phyloP scores from a whole-genome alignment of 2,888 invertebrate genomes.

The Teinopalpus imperialis region DNA sequence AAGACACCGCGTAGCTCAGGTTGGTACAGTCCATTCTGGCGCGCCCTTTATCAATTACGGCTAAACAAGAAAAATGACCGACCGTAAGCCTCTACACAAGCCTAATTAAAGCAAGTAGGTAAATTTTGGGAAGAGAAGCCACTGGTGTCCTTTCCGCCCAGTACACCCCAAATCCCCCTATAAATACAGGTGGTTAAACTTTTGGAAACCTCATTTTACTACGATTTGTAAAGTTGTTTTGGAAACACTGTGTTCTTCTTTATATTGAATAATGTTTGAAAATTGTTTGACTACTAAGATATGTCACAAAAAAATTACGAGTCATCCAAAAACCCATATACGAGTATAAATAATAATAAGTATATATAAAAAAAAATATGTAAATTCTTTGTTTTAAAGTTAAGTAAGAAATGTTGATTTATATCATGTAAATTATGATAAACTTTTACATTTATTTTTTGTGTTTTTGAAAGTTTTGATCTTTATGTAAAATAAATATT shows the following conservation, averaged over 20 bases:
- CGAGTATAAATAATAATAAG: no score
- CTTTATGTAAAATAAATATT: no score
- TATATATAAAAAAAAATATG: no score
- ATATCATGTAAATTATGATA: no score
- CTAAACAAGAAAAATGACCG: constrained; percentile 79
- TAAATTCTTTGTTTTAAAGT: no score
- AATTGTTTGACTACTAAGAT: not conserved
- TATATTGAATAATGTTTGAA: no score
- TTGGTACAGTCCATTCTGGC: constrained; percentile 49
- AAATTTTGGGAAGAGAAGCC: constrained; percentile 58
- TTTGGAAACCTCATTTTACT: constrained; percentile 58
- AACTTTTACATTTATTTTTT: no score
- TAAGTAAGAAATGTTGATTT: no score
- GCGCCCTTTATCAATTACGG: constrained; percentile 76
- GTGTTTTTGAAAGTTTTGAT: no score
- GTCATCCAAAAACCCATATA: no score
- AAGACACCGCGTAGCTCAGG: constrained; percentile 30
- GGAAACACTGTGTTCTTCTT: not conserved
- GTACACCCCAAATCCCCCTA: constrained; percentile 40
- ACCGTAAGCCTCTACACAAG: constrained; percentile 69
- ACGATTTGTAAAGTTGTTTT: constrained; percentile 29
- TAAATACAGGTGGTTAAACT: constrained; percentile 61
- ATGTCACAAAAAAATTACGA: no score
- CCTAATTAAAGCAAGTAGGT: constrained; percentile 78
- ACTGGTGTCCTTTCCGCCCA: constrained; percentile 44